Base-by-base conservation (phyloP, 2,888 invertebrate genomes). In the Parnassius mnemosyne region DNA sequence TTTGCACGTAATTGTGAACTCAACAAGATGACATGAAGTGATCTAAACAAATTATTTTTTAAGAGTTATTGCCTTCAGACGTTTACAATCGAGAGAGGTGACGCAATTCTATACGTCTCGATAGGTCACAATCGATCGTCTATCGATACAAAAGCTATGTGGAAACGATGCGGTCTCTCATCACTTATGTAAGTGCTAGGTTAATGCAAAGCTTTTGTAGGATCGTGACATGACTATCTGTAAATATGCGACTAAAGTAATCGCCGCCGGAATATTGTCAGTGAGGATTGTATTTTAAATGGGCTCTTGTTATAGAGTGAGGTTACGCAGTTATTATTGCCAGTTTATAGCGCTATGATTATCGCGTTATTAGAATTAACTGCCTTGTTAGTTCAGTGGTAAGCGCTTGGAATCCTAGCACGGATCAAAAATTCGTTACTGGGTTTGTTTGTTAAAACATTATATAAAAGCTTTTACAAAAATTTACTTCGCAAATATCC, bases 91-190 rank as follows among this genome's bases (percentile, higher is more conserved):
- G 13, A 43, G 60, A 20, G 9, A 49, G n/a, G 50, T 50, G 50
- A 49, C 50, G 55, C 60, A 60, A 60, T 34, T 42, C 49, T 42
- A 47, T 47, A 13, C 46, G 47, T 53, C 10, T 42, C 20, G 51
- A 51, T 52, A 34, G 16, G 57, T 13, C 3, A 61, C 61, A 61
- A 61, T 57, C 61, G 61, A 13, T 61, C 57, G 57, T 61, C 61
- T 47, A 57, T 57, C 47, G 11, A 11, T 47, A 61, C 57, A 57
- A 61, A 49, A 10, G 49, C n/a, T 13, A 52, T 50, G 47, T 34
- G 16, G 41, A 11, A 49, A 49, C n/a, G 53, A 53, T 60, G 60
- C 47, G 54, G 60, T 53, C 50, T 10, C 10, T 2, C 9, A 44
- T 13, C 11, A 9, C 1, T 61, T 56, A 46, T 41, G 56, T 52